A percentile compares a stretch with the other conserved stretches of the same genome.
Conservation (phyloP, 2,888 invertebrate species). For the Cantharis nigra region DNA sequence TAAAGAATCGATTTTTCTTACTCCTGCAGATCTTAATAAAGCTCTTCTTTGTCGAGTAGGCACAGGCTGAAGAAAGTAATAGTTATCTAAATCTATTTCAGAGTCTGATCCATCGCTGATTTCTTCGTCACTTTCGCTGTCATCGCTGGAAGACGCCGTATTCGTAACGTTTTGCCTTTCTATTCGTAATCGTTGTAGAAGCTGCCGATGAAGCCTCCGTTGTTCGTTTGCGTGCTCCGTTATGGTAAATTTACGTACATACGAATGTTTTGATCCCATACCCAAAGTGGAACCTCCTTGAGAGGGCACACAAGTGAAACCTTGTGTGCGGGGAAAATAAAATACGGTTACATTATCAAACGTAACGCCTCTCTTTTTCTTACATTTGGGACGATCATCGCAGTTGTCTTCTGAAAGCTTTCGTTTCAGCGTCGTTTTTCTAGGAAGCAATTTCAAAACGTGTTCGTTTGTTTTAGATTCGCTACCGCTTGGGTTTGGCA, state of each 20-base stretch:
- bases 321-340: constrained; percentile 92
- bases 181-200: constrained; percentile 71
- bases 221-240: constrained; percentile 89
- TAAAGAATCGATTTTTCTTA: constrained; percentile 87
- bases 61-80: constrained; percentile 90
- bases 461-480: constrained; percentile 11
- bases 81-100: constrained; percentile 86
- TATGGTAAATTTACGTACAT: constrained; percentile 79
- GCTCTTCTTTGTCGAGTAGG: constrained; percentile 89
- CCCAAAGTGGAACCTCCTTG: constrained; percentile 91
- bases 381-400: constrained; percentile 60
- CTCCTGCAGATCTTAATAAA: constrained; percentile 88
- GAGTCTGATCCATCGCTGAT: constrained; percentile 83
- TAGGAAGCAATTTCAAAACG: constrained; percentile 41
- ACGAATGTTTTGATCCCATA: constrained; percentile 78
- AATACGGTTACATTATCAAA: constrained; percentile 93
- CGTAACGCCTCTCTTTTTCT: constrained; percentile 79
- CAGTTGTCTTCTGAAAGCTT: constrained; percentile 59
- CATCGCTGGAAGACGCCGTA: constrained; percentile 58
- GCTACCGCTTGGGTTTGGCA: not conserved
- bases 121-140: constrained; percentile 72
- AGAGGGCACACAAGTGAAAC: constrained; percentile 89
- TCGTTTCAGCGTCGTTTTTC: constrained; percentile 74
- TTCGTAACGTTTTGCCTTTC: constrained; percentile 62
- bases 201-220: constrained; percentile 81